Evolutionary conservation across 2,797 vertebrate genomes (phyloP).

Genomic region (Xiphophorus birchmanni): DNA sequence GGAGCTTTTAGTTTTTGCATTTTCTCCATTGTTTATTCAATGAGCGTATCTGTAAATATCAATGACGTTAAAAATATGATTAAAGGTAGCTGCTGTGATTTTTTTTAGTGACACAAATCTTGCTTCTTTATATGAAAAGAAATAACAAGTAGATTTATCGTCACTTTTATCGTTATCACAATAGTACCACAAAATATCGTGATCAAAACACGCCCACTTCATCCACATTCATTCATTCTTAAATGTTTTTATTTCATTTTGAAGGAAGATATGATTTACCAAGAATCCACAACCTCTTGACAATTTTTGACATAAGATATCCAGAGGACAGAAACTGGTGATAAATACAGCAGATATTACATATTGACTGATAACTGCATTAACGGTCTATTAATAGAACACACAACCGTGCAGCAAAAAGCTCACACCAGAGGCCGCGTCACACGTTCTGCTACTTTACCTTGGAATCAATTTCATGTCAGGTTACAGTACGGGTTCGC

Average conservation of each 20-base stretch:
- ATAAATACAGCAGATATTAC: not conserved
- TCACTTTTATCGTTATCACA: too few relatives aligned
- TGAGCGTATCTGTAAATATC: too few relatives aligned
- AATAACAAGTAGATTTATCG: too few relatives aligned
- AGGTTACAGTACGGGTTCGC: conserved; percentile 36
- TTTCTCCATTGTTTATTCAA: too few relatives aligned
- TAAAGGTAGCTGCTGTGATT: too few relatives aligned
- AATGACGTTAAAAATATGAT: too few relatives aligned
- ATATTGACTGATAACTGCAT: not conserved
- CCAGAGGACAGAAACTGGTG: not conserved
- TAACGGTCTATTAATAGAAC: not conserved
- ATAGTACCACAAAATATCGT: too few relatives aligned
- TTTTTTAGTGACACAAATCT: too few relatives aligned
- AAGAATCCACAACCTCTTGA: not conserved
- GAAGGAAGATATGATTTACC: not conserved
- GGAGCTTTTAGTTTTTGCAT: too few relatives aligned
- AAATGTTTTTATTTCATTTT: not conserved
- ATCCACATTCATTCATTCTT: not conserved
- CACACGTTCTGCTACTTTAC: conserved; percentile 36
- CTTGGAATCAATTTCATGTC: conserved; percentile 65
- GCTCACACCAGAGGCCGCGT: conserved; percentile 5
- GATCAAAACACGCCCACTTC: not conserved
- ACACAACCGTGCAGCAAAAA: not conserved
- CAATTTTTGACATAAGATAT: not conserved
- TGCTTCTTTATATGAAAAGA: too few relatives aligned